A percentile compares a stretch with the other conserved stretches of the same genome.
Evolutionary conservation across 2,113 vertebrate genomes (phyloP).

Genomic region (Zonotrichia leucophrys): DNA sequence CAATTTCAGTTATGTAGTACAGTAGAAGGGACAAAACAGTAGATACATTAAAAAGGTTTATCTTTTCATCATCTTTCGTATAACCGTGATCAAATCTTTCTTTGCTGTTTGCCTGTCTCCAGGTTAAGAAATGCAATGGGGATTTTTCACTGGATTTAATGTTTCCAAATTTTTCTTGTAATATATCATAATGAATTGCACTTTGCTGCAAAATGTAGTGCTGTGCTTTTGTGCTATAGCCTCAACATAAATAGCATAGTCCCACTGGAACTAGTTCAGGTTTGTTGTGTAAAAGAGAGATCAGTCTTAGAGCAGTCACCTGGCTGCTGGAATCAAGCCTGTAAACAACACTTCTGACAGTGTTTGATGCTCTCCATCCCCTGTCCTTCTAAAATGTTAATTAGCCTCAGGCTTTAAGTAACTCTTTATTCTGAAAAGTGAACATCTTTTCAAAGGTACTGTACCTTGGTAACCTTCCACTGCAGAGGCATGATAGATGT

Average conservation of each 20-base stretch:
- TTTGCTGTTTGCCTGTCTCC: not conserved
- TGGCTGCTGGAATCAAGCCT: not conserved
- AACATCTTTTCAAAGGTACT: not conserved
- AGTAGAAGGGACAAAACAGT: not conserved
- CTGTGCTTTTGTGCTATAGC: not conserved
- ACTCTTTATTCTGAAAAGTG: not conserved
- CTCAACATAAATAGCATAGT: not conserved
- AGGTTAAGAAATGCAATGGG: not conserved
- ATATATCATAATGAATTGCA: not conserved
- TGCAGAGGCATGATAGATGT: not conserved
- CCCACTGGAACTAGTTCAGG: not conserved
- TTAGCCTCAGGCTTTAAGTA: not conserved
- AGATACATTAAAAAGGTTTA: not conserved
- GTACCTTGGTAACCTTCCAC: not conserved
- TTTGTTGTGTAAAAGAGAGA: not conserved
- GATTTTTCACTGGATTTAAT: not conserved
- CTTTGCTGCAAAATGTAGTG: not conserved
- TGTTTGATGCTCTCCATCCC: not conserved
- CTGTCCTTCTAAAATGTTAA: not conserved
- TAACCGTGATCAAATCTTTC: not conserved
- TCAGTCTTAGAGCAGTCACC: not conserved
- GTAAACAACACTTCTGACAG: not conserved
- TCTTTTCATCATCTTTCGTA: not conserved
- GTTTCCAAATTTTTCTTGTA: not conserved
- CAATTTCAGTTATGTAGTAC: not conserved